Base-by-base conservation (phyloP, 2,888 invertebrate genomes). In the Watsonalla cultraria region DNA sequence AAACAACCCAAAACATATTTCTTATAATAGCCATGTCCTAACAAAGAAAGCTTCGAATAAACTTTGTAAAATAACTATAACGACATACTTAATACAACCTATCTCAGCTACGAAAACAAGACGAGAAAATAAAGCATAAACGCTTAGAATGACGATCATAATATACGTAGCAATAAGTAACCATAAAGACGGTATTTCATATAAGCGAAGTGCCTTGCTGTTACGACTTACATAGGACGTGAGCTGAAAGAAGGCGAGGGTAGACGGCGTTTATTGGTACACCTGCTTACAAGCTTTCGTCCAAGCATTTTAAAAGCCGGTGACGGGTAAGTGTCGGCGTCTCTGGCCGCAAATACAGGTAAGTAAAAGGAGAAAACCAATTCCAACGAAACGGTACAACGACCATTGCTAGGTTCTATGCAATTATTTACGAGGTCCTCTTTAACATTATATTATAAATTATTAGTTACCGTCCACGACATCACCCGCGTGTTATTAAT, bases 121-220 rank as follows among this genome's bases (percentile, higher is more conserved):
- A 61, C 54, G 56, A 72, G 73, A 78, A 74, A 67, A 75, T 2
- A 42, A 73, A 58, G 67, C 74, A 72, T 77, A 78, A 76, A 79
- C 70, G 75, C 69, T 70, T 68, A 66, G 71, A 72, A 75, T 68
- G 72, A 69, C 72, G 68, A 75, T 72, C 77, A 77, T 80, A 24
- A 24, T 24, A 83, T 80, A 74, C 74, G 67, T 65, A 64, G 76
- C 79, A 83, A 83, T 86, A 84, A 84, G 82, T 84, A 82, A 84
- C 79, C 79, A 83, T 84, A 84, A 86, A 82, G 74, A 68, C 70
- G 74, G 80, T 82, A 81, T 85, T 86, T 85, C 81, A 80, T 80
- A 82, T 78, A 81, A 77, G 77, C 77, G 73, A 78, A 83, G 78
- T 78, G 76, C 75, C 76, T 78, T 72, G 74, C 68, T 77, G 80